Evolutionary conservation across 2,888 invertebrate species (phyloP).

Genomic region (Sphecodes monilicornis): DNA sequence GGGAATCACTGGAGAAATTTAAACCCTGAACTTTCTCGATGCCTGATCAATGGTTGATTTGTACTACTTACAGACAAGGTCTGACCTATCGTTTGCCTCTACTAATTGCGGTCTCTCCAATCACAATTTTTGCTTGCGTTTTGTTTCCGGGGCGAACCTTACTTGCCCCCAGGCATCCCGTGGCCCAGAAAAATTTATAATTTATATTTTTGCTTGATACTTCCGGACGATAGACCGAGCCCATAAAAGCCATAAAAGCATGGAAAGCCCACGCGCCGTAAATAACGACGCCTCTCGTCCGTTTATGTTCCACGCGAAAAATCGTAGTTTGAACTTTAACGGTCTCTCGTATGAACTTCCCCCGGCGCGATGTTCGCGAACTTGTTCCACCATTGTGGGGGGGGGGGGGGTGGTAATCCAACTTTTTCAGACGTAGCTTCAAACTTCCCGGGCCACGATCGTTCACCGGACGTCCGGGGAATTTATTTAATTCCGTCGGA

Average conservation of each 20-base stretch:
- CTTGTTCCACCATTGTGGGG: conserved; percentile 15
- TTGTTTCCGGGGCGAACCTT: background rate
- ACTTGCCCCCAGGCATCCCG: background rate
- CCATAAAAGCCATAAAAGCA: background rate
- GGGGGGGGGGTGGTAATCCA: conserved; percentile 9
- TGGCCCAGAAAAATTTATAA: conserved; percentile 11
- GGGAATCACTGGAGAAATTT: background rate
- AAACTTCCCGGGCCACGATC: conserved; percentile 30
- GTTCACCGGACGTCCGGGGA: background rate
- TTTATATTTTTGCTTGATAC: background rate
- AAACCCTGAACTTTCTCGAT: background rate
- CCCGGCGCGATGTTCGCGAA: conserved; percentile 6
- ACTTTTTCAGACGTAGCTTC: conserved; percentile 18
- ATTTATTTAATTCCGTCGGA: conserved; percentile 2
- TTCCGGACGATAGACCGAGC: background rate
- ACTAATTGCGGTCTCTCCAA: background rate
- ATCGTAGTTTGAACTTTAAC: conserved; percentile 38
- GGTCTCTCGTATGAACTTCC: conserved; percentile 27
- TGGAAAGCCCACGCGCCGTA: background rate
- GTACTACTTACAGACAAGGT: background rate
- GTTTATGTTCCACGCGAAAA: conserved; percentile 14
- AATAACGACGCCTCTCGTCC: conserved; percentile 21
- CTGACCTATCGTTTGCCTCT: background rate
- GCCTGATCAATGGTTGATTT: background rate
- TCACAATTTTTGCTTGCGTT: background rate